A percentile compares a stretch with the other conserved stretches of the same genome.
Evolutionary conservation across 37 sponge, comb jelly and placozoan species (phyloP).

Genomic region (Crambe crambe): DNA sequence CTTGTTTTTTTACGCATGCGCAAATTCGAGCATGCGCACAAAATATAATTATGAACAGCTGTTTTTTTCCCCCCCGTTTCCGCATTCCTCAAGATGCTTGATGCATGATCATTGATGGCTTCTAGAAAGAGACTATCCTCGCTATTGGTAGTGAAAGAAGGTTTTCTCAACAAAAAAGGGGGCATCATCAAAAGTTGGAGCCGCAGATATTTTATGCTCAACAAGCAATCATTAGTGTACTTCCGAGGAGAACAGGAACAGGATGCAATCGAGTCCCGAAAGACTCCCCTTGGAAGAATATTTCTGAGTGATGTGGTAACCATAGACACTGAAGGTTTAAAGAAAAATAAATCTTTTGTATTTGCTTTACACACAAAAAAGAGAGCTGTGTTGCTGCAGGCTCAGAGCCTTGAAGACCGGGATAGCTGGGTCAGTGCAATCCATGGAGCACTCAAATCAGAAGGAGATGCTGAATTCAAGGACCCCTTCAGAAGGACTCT

Average conservation of each 20-base stretch:
- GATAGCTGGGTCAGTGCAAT: constrained; percentile 59
- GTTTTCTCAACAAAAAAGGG: constrained; percentile 75
- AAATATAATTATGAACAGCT: too few relatives aligned
- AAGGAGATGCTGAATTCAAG: constrained; percentile 56
- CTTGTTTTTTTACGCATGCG: too few relatives aligned
- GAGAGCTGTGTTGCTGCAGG: constrained; percentile 49
- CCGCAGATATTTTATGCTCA: constrained; percentile 70
- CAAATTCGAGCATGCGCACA: too few relatives aligned
- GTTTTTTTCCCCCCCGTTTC: too few relatives aligned
- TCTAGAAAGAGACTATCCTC: background rate
- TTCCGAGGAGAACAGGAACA: constrained; percentile 49
- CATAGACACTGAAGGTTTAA: constrained; percentile 43
- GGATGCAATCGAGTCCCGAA: background rate
- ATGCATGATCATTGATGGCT: background rate
- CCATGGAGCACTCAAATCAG: constrained; percentile 41
- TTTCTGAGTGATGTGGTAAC: constrained; percentile 65
- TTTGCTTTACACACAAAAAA: constrained; percentile 66
- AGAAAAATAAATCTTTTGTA: constrained; percentile 53
- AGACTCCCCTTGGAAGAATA: constrained; percentile 55
- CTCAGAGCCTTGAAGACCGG: constrained; percentile 45
- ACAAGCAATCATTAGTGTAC: constrained; percentile 63
- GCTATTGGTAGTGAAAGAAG: constrained; percentile 61
- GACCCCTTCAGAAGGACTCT: constrained; percentile 62
- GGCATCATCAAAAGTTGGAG: constrained; percentile 74
- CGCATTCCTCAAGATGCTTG: too few relatives aligned